Evolutionary conservation across 2,888 invertebrate species (phyloP).

Genomic region (Nemapogon koenigi): DNA sequence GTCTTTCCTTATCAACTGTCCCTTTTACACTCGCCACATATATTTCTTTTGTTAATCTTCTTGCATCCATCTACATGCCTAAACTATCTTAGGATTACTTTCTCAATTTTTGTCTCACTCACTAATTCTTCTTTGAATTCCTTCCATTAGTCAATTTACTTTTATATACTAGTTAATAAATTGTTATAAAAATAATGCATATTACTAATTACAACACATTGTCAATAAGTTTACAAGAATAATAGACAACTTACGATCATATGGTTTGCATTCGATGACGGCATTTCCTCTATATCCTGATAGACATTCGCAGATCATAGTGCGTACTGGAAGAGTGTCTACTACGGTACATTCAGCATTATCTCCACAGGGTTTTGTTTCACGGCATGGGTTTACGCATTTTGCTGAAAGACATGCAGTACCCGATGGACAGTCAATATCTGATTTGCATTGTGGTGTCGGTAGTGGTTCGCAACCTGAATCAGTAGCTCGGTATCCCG

Average conservation of each 20-base stretch:
- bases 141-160: no score
- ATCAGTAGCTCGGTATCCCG: conserved; percentile 72
- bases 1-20: no score
- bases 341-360: conserved; percentile 81
- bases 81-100: no score
- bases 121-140: no score
- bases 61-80: no score
- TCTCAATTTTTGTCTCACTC: no score
- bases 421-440: conserved; percentile 83
- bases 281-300: conserved; percentile 90
- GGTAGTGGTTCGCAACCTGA: conserved; percentile 67
- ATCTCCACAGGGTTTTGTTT: conserved; percentile 80
- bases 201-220: no score
- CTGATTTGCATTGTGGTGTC: conserved; percentile 73
- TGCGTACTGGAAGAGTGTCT: conserved; percentile 83
- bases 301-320: conserved; percentile 88
- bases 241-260: conserved; percentile 80
- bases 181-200: no score
- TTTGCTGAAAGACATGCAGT: conserved; percentile 82
- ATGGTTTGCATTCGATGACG: conserved; percentile 73
- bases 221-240: no score
- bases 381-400: conserved; percentile 84
- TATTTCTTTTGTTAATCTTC: no score
- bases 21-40: no score
- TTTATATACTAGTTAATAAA: no score